Conservation (phyloP, 2,113 vertebrate genomes). For the Cottus gobio region DNA sequence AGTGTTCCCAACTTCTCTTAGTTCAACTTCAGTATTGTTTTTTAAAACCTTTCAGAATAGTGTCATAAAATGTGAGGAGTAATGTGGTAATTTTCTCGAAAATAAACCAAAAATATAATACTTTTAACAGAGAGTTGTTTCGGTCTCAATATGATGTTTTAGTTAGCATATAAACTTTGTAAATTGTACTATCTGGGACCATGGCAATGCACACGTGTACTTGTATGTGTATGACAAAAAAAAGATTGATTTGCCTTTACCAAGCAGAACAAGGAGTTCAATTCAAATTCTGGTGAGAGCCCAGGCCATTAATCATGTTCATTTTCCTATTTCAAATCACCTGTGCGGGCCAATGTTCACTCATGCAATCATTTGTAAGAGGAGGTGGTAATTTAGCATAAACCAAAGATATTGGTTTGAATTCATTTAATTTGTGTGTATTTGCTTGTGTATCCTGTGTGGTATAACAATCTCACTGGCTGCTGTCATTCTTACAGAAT, state of each 20-base stretch:
- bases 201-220: background rate
- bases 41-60: background rate
- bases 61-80: background rate
- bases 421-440: constrained; percentile 24
- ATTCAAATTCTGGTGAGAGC: constrained; percentile 20
- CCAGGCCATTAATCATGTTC: background rate
- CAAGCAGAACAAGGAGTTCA: background rate
- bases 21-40: background rate
- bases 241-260: background rate
- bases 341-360: constrained; percentile 13
- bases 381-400: constrained; percentile 37
- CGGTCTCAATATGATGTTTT: background rate
- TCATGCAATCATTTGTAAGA: constrained; percentile 51
- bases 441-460: constrained; percentile 38
- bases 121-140: too few species aligned
- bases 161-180: background rate
- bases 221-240: background rate
- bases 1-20: too few species aligned
- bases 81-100: background rate
- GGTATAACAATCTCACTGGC: background rate
- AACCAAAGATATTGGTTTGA: constrained; percentile 32
- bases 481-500: background rate
- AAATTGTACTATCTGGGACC: background rate
- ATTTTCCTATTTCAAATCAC: constrained; percentile 4
- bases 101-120: background rate